Conservation (phyloP, 1,140 invertebrate species). For the Pinna nobilis region DNA sequence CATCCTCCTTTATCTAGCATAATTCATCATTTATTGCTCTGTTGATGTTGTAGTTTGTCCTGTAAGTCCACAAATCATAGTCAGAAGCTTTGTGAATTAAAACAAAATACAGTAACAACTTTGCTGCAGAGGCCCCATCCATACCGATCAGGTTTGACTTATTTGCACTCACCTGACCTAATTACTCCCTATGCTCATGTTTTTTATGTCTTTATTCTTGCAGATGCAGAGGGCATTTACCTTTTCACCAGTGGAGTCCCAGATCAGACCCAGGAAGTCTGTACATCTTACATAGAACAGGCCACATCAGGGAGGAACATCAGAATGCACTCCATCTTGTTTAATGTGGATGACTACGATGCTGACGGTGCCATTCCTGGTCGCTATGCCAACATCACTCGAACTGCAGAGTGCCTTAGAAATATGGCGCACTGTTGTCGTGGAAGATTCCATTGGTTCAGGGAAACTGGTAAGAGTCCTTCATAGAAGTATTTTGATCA, state of each 20-base stretch:
- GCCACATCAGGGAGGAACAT: slow-evolving; percentile 59
- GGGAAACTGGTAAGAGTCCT: slow-evolving; percentile 70
- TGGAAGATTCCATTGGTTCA: slow-evolving; percentile 75
- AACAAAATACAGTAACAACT: too few species aligned
- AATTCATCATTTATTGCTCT: too few species aligned
- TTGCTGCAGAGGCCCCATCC: too few species aligned
- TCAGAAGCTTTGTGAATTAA: too few species aligned
- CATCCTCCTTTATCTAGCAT: too few species aligned
- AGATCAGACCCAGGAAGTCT: slow-evolving; percentile 70
- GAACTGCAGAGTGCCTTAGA: slow-evolving; percentile 71
- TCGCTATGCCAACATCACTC: slow-evolving; percentile 74
- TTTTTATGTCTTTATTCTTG: slow-evolving; percentile 24
- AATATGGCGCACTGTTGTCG: slow-evolving; percentile 71
- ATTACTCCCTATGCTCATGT: not conserved
- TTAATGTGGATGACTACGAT: slow-evolving; percentile 75
- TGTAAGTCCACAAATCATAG: too few species aligned
- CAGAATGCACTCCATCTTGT: slow-evolving; percentile 71
- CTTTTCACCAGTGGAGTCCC: slow-evolving; percentile 75
- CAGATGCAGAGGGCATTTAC: slow-evolving; percentile 73
- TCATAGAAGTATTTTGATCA: too few species aligned
- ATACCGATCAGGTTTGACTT: too few species aligned
- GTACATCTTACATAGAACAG: slow-evolving; percentile 71
- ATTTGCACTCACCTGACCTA: too few species aligned
- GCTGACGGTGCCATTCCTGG: slow-evolving; percentile 72
- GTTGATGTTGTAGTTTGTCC: too few species aligned